Base-by-base conservation (phyloP, 2,888 invertebrate species). In the Apoda limacodes region DNA sequence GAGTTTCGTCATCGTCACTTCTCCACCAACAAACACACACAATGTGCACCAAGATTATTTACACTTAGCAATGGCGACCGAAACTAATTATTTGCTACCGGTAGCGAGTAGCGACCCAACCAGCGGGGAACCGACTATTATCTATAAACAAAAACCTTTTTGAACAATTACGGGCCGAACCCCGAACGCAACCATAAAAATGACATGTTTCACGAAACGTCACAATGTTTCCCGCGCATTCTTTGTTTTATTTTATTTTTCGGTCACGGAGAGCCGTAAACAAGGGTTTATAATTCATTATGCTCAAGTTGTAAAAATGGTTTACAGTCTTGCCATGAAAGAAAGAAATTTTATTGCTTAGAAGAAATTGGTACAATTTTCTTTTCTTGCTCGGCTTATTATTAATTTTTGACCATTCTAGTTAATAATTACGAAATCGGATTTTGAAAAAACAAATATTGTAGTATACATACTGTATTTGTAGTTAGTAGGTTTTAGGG, bases 1-100 rank as follows among this genome's bases (percentile, higher is more conserved):
- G 20, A 35, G 32, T 50, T 63, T 56, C 46, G 56, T 60, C 55
- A 57, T 51, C 48, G 45, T 45, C 48, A 50, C 47, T 47, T 51
- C 35, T 50, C 50, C 42, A 52, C 47, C 42, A 46, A 48, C 43
- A 45, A 37, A 17, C 26, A 28, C 22, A 39, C 37, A 60, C 46
- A 53, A 49, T 42, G 37, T 34, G 34, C 40, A 34, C 57, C 52
- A 56, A 67, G 56, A 70, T 74, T 72, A 76, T 76, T 74, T 72
- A 75, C 67, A 67, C 61, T 55, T 55, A 54, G 48, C 44, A 68
- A 72, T 62, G 45, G 64, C 55, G 34, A 70, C 75, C 75, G 74
- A 72, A 66, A 61, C 74, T 61, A 76, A 78, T 76, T 50, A 75
- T 74, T 64, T 60, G 76, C 76, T 76, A 76, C 76, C 52, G 74